phyloP scores from a whole-genome alignment of 2,888 invertebrate species.

The Aleiodes testaceus region DNA sequence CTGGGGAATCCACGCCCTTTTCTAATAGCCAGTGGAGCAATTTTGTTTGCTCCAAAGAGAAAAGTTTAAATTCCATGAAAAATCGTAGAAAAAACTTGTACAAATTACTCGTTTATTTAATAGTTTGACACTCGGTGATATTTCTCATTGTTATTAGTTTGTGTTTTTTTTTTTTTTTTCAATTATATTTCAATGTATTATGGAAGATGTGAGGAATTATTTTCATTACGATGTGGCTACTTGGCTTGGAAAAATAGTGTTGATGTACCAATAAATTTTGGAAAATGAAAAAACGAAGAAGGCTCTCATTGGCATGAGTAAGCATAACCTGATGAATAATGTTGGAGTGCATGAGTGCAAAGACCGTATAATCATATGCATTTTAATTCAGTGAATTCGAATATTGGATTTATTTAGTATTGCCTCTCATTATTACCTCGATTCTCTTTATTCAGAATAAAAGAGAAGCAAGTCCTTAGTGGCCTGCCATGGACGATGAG shows the following conservation, averaged over 20 bases:
- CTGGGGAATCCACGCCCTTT: slow-evolving; percentile 25
- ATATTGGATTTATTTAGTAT: slow-evolving; percentile 5
- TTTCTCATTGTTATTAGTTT: not conserved
- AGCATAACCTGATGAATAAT: slow-evolving; percentile 36
- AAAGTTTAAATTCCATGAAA: not conserved
- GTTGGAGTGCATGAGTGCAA: slow-evolving; percentile 16
- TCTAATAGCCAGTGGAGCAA: not conserved
- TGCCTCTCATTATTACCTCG: not conserved
- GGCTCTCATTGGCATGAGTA: slow-evolving; percentile 35
- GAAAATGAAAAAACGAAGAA: slow-evolving; percentile 19
- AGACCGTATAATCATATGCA: slow-evolving; percentile 21
- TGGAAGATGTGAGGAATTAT: slow-evolving; percentile 11
- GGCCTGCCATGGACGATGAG: slow-evolving; percentile 71
- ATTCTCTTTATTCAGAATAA: slow-evolving; percentile 49
- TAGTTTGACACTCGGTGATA: not conserved
- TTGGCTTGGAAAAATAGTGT: not conserved
- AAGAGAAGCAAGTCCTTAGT: slow-evolving; percentile 54
- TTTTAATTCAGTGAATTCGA: not conserved
- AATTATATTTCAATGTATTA: not conserved
- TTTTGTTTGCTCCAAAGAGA: not conserved
- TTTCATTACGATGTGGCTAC: not conserved
- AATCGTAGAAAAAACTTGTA: not conserved
- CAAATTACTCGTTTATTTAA: not conserved
- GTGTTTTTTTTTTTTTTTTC: slow-evolving; percentile 16
- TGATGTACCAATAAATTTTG: not conserved